Evolutionary conservation across 1,140 invertebrate species (phyloP).

Genomic region (Thaumetopoea pityocampa): DNA sequence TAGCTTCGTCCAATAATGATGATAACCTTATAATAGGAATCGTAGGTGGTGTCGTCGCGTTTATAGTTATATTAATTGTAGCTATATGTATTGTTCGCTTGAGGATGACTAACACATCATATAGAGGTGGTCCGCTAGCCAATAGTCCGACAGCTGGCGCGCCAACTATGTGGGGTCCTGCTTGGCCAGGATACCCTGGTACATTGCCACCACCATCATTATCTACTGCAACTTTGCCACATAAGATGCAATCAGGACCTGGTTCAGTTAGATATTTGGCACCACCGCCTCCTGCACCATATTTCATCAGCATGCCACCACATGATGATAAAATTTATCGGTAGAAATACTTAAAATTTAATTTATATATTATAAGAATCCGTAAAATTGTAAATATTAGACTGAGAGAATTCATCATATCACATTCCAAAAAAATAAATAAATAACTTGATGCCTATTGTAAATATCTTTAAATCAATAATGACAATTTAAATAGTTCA

Average conservation of each 20-base stretch:
- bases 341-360: constrained; percentile 28
- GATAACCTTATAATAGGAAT: constrained; percentile 95
- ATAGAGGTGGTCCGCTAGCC: constrained; percentile 80
- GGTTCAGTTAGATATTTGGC: constrained; percentile 74
- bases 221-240: constrained; percentile 78
- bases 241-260: constrained; percentile 77
- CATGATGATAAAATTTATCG: constrained; percentile 76
- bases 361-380: too few species aligned
- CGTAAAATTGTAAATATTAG: constrained; percentile 28
- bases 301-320: constrained; percentile 73
- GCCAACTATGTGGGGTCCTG: constrained; percentile 72
- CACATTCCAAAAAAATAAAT: constrained; percentile 9
- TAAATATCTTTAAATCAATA: too few species aligned
- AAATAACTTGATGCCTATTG: too few species aligned
- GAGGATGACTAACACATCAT: constrained; percentile 80
- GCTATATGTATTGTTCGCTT: constrained; percentile 90
- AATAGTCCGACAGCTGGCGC: constrained; percentile 69
- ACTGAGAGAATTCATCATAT: constrained; percentile 22
- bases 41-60: constrained; percentile 92
- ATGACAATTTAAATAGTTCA: constrained; percentile 1
- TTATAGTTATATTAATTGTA: constrained; percentile 91
- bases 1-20: constrained; percentile 84
- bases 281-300: constrained; percentile 65
- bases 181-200: constrained; percentile 73
- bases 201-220: constrained; percentile 69